These are phyloP conservation scores for Globodera rostochiensis DNA, from an alignment of 1,140 invertebrate genomes.

Conservation along the genomic window DNA sequence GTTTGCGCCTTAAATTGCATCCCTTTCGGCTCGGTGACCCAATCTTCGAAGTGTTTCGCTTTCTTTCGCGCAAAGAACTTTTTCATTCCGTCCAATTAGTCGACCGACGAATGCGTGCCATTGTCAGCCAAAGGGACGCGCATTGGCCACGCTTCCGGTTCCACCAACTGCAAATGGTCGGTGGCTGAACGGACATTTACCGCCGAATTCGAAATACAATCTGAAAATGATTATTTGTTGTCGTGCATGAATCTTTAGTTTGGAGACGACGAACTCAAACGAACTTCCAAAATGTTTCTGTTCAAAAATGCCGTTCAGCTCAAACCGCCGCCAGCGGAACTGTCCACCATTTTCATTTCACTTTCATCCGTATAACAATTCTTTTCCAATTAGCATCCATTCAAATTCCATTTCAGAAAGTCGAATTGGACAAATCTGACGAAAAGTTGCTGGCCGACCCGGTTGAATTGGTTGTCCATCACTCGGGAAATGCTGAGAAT, in stretches of 20 bases:
- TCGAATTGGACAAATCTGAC: not conserved
- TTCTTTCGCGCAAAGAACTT: conserved; percentile 18
- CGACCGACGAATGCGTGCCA: not conserved
- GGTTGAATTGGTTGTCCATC: conserved; percentile 5
- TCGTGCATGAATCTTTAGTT: not conserved
- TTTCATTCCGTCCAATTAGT: conserved; percentile 15
- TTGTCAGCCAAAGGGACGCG: conserved; percentile 10
- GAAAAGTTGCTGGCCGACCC: not conserved
- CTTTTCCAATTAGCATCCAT: not conserved
- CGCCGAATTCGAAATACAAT: not conserved
- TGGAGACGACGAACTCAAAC: not conserved
- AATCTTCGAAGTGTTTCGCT: conserved; percentile 14
- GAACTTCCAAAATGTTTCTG: conserved; percentile 17
- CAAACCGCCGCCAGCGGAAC: conserved; percentile 6
- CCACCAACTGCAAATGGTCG: conserved; percentile 7
- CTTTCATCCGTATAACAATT: conserved; percentile 14
- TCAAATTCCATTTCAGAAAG: conserved; percentile 10
- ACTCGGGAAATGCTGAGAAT: not conserved
- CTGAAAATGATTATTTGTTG: not conserved
- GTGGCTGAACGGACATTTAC: not conserved
- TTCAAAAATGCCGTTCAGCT: conserved; percentile 23
- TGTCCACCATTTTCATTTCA: conserved; percentile 2
- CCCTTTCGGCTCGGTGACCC: conserved; percentile 10
- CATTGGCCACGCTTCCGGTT: conserved; percentile 16
- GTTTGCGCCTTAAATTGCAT: not conserved